Percentiles rank a stretch among this genome's conserved stretches.
Evolutionary conservation across 2,888 invertebrate species (phyloP).

Genomic region (Venustoraphidia nigricollis): DNA sequence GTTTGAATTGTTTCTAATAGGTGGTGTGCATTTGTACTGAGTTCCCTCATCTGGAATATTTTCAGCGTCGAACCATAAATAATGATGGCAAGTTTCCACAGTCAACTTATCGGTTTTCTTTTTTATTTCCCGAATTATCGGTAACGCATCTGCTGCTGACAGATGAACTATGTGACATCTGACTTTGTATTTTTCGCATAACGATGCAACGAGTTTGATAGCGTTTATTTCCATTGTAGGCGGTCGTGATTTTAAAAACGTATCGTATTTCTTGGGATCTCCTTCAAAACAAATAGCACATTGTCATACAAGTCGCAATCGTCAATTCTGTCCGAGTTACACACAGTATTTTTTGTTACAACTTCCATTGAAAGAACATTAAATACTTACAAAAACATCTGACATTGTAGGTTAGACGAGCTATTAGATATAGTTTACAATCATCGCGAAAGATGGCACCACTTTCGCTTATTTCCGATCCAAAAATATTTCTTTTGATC

Average conservation of each 20-base stretch:
- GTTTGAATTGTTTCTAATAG: conserved; percentile 45
- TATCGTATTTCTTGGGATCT: conserved; percentile 42
- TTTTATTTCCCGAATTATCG: conserved; percentile 37
- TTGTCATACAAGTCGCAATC: background rate
- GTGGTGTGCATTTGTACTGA: conserved; percentile 59
- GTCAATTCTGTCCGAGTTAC: no score
- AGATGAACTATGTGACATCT: conserved; percentile 54
- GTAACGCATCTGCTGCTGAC: conserved; percentile 42
- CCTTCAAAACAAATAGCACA: conserved; percentile 10
- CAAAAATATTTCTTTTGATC: no score
- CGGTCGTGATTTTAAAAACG: conserved; percentile 47
- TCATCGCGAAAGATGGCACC: no score
- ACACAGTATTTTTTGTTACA: background rate
- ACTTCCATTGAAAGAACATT: background rate
- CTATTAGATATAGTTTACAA: no score
- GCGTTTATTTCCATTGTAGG: conserved; percentile 51
- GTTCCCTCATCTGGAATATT: conserved; percentile 45
- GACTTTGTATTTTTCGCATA: conserved; percentile 41
- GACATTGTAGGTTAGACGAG: no score
- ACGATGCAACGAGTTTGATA: conserved; percentile 38
- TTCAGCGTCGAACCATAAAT: conserved; percentile 45
- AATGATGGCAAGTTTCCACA: conserved; percentile 61
- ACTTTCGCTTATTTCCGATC: no score
- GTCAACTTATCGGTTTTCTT: conserved; percentile 39
- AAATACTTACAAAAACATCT: no score